Conservation (phyloP, 2,797 vertebrate species). For the Corythornis leucogaster region DNA sequence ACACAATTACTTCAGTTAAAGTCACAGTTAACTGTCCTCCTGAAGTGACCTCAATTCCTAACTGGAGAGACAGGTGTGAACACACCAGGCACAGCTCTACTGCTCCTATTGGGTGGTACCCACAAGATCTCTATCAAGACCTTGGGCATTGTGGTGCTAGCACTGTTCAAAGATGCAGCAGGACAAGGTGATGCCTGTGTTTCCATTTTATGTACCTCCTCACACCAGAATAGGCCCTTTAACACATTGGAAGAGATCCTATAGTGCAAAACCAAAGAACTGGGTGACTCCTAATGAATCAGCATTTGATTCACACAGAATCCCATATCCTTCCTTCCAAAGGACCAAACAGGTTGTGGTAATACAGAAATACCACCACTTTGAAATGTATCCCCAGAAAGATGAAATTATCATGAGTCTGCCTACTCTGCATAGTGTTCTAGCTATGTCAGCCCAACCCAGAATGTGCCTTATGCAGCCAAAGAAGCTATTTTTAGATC, state of each 20-base stretch:
- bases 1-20: neutral
- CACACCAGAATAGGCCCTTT: neutral
- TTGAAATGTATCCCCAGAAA: neutral
- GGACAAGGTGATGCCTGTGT: neutral
- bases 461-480: neutral
- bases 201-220: neutral
- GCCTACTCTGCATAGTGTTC: neutral
- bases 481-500: conserved; percentile 54
- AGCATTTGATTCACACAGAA: neutral
- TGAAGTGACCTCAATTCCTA: neutral
- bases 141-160: neutral
- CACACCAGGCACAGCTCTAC: neutral
- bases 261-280: neutral
- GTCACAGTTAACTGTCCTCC: neutral
- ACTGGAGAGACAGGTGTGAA: neutral
- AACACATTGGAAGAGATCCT: neutral
- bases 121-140: neutral
- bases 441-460: neutral
- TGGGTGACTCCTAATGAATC: neutral
- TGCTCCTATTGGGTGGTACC: neutral
- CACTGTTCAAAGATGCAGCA: neutral
- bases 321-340: neutral
- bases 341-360: neutral
- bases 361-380: neutral
- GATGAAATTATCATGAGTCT: neutral